Evolutionary conservation across 1,140 invertebrate species (phyloP).

Genomic region (Aleiodes sp.): DNA sequence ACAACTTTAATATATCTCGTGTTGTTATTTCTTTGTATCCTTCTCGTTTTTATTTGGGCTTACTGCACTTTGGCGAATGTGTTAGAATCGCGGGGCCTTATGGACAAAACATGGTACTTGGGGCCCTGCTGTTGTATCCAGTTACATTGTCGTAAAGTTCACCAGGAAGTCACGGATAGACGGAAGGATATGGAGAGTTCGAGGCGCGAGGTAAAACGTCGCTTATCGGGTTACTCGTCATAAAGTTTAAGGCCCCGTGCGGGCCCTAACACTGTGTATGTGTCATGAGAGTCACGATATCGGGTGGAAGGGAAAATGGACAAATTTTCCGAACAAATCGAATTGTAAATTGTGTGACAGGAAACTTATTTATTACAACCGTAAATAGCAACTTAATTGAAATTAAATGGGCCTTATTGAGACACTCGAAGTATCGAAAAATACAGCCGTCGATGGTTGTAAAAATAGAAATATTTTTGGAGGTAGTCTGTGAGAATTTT

Average conservation of each 20-base stretch:
- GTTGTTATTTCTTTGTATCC: neutral
- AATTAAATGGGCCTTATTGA: slow-evolving; percentile 1
- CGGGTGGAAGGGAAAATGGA: neutral
- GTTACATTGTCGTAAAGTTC: slow-evolving; percentile 29
- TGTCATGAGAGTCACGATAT: slow-evolving; percentile 19
- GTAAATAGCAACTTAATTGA: neutral
- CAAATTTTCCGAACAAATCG: slow-evolving; percentile 14
- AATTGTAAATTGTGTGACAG: neutral
- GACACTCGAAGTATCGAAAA: no score
- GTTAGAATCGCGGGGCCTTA: slow-evolving; percentile 6
- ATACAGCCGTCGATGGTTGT: neutral
- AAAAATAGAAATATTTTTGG: neutral
- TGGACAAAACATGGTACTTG: neutral
- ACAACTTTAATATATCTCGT: neutral
- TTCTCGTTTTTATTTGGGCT: neutral
- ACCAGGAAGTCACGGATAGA: slow-evolving; percentile 28
- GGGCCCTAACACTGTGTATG: neutral
- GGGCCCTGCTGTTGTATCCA: slow-evolving; percentile 14
- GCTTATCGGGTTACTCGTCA: slow-evolving; percentile 29
- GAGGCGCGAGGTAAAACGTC: slow-evolving; percentile 20
- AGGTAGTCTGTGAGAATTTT: slow-evolving; percentile 7
- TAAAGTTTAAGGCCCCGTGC: slow-evolving; percentile 11
- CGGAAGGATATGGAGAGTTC: slow-evolving; percentile 29
- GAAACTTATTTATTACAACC: neutral
- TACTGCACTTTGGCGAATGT: slow-evolving; percentile 7